These are phyloP conservation scores for Myoxocephalus aenaeus DNA, from an alignment of 2,797 vertebrate genomes.

Conservation along the genomic window DNA sequence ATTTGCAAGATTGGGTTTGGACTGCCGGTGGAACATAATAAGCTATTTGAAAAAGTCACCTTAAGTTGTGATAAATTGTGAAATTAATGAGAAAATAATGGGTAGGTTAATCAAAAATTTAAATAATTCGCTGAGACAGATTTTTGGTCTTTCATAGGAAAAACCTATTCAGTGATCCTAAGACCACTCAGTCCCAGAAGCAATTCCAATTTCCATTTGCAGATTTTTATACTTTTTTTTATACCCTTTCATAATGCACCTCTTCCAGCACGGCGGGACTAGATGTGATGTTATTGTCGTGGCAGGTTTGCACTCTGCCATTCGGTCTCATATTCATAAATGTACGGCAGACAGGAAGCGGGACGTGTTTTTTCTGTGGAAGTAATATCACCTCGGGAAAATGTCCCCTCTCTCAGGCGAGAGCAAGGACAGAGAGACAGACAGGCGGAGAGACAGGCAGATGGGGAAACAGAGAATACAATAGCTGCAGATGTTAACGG, in stretches of 20 bases:
- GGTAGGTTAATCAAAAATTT: not conserved
- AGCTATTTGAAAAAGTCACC: not conserved
- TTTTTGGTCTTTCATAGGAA: slow-evolving; percentile 21
- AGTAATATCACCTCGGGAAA: slow-evolving; percentile 50
- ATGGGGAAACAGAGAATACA: slow-evolving; percentile 2
- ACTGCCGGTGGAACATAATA: not conserved
- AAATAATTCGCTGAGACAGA: not conserved
- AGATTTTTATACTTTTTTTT: slow-evolving; percentile 9
- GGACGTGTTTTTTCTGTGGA: slow-evolving; percentile 36
- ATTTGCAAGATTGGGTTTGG: not conserved
- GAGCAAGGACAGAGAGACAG: slow-evolving; percentile 14
- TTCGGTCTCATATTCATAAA: slow-evolving; percentile 35
- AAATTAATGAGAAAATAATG: not conserved
- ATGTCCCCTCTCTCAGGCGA: slow-evolving; percentile 31
- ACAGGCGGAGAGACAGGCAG: slow-evolving; percentile 4
- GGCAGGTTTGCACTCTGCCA: slow-evolving; percentile 41
- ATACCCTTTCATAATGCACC: slow-evolving; percentile 25
- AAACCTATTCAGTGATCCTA: not conserved
- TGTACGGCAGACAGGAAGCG: slow-evolving; percentile 23
- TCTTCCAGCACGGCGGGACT: slow-evolving; percentile 6
- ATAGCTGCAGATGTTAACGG: slow-evolving; percentile 4
- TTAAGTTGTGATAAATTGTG: not conserved
- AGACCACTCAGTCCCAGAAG: slow-evolving; percentile 40
- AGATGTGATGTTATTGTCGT: slow-evolving; percentile 44
- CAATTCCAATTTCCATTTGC: slow-evolving; percentile 60